Base-by-base conservation (phyloP, 2,888 invertebrate genomes). In the Neoscelio sp. region DNA sequence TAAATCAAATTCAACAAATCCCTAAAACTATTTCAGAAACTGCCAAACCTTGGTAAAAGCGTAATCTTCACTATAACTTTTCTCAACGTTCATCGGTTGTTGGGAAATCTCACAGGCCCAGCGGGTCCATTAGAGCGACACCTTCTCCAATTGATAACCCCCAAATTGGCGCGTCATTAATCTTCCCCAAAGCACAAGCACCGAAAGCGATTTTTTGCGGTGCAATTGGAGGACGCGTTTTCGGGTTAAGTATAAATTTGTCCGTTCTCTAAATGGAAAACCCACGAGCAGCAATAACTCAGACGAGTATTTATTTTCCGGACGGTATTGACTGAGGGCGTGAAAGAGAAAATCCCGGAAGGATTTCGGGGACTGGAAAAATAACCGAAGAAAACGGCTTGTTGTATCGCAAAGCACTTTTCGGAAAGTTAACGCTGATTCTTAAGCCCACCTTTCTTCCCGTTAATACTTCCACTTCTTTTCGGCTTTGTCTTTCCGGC, bases 401-500 rank as follows among this genome's bases (percentile, higher is more conserved):
- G 58, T 38, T 64, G 67, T 70, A 77, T 71, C 50, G 75, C 46
- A 65, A 73, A 78, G 52, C 80, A 82, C 81, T 81, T 70, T 79
- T 78, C 76, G 68, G 67, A 70, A 80, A 82, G 81, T 82, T 81
- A 79, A 80, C 75, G 74, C 76, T 64, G 81, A 83, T 82, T 82
- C 82, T 80, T 82, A 68, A 83, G 82, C 81, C 77, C 78, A 78
- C 80, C 82, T 77, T 54, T 30, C 58, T 12, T 52, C 15, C 56
- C 33, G 62, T 64, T 77, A 77, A 71, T 71, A 64, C 67, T 40
- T 40, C 35, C 62, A 40, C 73, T 73, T 67, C 58, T 68, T 73
- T 58, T 64, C 56, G 40, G 50, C 58, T 64, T 78, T 68, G 73
- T 78, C 68, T 74, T 38, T 15, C 44, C 18, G 33, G 4, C 23